A percentile compares a stretch with the other conserved stretches of the same genome.
Evolutionary conservation across 2,797 vertebrate genomes (phyloP).

Genomic region (Schizopygopsis pylzovi): DNA sequence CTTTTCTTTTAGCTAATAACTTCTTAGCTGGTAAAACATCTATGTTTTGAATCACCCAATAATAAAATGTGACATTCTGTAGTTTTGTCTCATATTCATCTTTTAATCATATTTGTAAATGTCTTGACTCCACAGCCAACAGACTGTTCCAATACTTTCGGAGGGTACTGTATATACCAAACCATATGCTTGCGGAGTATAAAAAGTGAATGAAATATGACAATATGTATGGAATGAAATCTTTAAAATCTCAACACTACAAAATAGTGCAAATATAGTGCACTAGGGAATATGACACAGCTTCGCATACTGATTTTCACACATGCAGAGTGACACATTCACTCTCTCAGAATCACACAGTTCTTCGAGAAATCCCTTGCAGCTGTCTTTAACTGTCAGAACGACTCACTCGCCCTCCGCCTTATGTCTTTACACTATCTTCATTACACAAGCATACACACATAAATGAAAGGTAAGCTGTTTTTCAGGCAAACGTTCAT

Average conservation of each 20-base stretch:
- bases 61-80: no score
- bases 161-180: no score
- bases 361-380: neutral
- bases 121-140: no score
- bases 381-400: constrained; percentile 13
- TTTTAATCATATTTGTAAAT: no score
- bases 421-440: constrained; percentile 17
- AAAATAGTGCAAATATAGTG: neutral
- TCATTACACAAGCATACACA: constrained; percentile 24
- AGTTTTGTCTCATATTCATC: no score
- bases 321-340: neutral
- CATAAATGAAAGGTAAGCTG: constrained; percentile 21
- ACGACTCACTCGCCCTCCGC: neutral
- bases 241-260: neutral
- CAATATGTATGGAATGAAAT: neutral
- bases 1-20: no score
- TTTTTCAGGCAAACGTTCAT: constrained; percentile 20
- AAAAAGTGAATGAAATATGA: neutral
- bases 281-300: neutral
- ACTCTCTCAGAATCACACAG: neutral
- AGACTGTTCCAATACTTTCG: no score
- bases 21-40: no score
- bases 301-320: neutral
- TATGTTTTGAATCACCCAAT: no score
- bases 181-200: neutral